Conservation (phyloP, 2,797 vertebrate genomes). For the Chaetophractus vellerosus region DNA sequence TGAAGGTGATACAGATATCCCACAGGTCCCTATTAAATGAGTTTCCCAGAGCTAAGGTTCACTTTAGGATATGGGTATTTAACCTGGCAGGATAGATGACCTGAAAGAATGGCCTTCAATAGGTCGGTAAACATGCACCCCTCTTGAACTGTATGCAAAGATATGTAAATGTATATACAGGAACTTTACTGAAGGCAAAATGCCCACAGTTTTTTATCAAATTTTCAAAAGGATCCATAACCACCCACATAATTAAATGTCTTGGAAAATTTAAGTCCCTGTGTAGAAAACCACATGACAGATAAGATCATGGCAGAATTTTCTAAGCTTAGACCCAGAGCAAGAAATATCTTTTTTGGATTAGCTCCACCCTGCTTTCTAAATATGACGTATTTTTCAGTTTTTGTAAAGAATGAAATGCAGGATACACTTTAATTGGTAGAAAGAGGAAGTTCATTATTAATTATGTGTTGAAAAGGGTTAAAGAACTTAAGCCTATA, state of each 20-base stretch:
- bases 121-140: background rate
- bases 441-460: background rate
- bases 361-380: background rate
- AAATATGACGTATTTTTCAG: background rate
- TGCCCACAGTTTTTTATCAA: background rate
- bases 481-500: constrained; percentile 14
- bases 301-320: background rate
- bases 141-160: background rate
- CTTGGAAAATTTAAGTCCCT: background rate
- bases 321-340: background rate
- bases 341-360: background rate
- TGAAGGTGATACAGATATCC: background rate
- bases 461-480: background rate
- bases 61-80: background rate
- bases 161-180: background rate
- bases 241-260: constrained; percentile 37
- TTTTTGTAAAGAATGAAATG: constrained; percentile 18
- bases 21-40: background rate
- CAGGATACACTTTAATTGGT: background rate
- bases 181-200: background rate
- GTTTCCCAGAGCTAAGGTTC: background rate
- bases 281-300: background rate
- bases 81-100: background rate
- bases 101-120: background rate
- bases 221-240: constrained; percentile 19